phyloP scores from a whole-genome alignment of 2,888 invertebrate genomes.

The Ephialtes manifestator region DNA sequence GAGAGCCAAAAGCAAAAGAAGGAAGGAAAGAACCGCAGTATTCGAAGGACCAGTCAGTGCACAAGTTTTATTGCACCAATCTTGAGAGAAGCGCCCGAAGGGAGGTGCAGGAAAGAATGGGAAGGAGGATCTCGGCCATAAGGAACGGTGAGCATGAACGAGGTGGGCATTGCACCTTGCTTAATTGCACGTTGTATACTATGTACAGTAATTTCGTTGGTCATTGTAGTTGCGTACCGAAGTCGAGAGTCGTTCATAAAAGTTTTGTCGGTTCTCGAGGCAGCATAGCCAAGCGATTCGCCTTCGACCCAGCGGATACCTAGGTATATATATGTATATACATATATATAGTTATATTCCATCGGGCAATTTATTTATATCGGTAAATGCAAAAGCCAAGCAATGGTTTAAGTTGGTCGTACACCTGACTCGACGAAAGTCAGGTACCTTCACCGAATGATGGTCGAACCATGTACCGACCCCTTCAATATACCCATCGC shows the following conservation, averaged over 20 bases:
- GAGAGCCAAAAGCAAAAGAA: conserved; percentile 6
- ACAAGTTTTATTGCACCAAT: conserved; percentile 66
- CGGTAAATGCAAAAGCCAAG: conserved; percentile 51
- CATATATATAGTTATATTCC: conserved; percentile 24
- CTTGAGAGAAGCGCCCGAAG: conserved; percentile 35
- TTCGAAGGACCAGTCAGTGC: conserved; percentile 60
- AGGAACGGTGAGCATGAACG: conserved; percentile 43
- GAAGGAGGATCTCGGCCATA: conserved; percentile 44
- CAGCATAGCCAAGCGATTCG: neutral
- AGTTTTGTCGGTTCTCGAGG: conserved; percentile 24
- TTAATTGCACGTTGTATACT: conserved; percentile 67
- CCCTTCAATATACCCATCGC: conserved; percentile 41
- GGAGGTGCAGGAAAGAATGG: conserved; percentile 26
- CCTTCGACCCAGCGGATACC: neutral
- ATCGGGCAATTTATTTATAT: conserved; percentile 62
- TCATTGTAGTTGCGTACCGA: conserved; percentile 52
- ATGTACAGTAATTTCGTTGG: conserved; percentile 49
- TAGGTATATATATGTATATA: neutral
- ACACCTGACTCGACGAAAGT: conserved; percentile 69
- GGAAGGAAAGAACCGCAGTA: conserved; percentile 35
- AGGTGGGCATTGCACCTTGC: conserved; percentile 59
- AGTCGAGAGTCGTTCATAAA: conserved; percentile 18
- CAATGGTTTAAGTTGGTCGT: conserved; percentile 32
- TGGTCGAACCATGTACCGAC: conserved; percentile 50
- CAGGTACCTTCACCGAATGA: conserved; percentile 56